Evolutionary conservation across 1,140 invertebrate species (phyloP).

Genomic region (Daktulosphaira vitifoliae): DNA sequence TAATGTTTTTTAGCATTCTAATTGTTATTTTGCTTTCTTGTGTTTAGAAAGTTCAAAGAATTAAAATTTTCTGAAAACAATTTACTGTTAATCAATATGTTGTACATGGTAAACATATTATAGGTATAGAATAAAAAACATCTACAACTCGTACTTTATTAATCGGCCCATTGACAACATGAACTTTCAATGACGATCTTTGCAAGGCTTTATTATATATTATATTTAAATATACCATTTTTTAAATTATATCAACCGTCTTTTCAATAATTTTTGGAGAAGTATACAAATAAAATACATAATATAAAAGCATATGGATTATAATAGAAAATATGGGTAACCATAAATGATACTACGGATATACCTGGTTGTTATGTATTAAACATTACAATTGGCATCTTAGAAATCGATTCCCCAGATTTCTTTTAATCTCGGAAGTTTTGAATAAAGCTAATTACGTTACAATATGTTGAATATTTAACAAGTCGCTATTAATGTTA

Average conservation of each 20-base stretch:
- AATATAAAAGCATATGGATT: neutral
- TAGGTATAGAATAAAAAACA: neutral
- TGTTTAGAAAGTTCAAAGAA: no score
- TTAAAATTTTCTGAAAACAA: no score
- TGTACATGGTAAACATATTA: neutral
- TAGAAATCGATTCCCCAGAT: neutral
- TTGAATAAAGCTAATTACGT: slow-evolving; percentile 8
- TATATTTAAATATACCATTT: neutral
- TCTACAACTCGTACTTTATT: neutral
- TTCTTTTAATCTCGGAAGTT: neutral
- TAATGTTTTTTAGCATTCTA: no score
- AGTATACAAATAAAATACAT: neutral
- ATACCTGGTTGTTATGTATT: neutral
- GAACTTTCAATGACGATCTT: neutral
- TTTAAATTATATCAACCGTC: neutral
- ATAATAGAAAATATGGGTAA: slow-evolving; percentile 3
- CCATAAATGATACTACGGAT: neutral
- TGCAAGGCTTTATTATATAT: neutral
- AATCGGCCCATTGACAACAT: neutral
- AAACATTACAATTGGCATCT: neutral
- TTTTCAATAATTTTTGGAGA: neutral
- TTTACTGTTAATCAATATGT: neutral
- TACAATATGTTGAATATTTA: slow-evolving; percentile 1
- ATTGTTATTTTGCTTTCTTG: no score
- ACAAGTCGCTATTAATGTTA: neutral